Percentiles rank a stretch among this genome's conserved stretches.
phyloP scores from a whole-genome alignment of 2,113 vertebrate genomes.

The Dascyllus trimaculatus region DNA sequence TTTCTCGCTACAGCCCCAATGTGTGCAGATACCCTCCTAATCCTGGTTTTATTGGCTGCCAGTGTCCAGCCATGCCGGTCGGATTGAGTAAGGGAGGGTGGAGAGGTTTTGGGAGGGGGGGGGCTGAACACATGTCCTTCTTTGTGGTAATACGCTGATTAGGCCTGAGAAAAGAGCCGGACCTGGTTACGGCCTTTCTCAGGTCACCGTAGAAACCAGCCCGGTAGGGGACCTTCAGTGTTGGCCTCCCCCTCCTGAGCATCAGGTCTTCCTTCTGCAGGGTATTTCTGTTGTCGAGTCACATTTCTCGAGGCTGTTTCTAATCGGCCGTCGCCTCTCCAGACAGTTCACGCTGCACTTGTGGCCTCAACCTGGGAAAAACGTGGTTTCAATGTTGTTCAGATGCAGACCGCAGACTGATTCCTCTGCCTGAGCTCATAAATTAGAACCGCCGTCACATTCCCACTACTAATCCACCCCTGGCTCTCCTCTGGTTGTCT shows the following conservation, averaged over 20 bases:
- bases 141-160: constrained; percentile 89
- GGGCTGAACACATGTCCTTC: constrained; percentile 93
- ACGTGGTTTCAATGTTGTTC: constrained; percentile 79
- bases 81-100: constrained; percentile 80
- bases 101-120: constrained; percentile 71
- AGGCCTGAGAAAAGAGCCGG: constrained; percentile 95
- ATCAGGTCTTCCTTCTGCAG: constrained; percentile 54
- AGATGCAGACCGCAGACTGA: constrained; percentile 75
- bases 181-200: constrained; percentile 95
- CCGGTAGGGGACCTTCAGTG: constrained; percentile 93
- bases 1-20: constrained; percentile 84
- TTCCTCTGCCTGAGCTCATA: constrained; percentile 72
- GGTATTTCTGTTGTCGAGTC: not conserved
- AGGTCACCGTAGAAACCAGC: constrained; percentile 97
- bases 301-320: constrained; percentile 3
- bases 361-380: constrained; percentile 71
- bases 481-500: constrained; percentile 64
- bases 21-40: constrained; percentile 87
- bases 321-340: constrained; percentile 50
- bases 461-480: constrained; percentile 56
- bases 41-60: constrained; percentile 90
- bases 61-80: constrained; percentile 85
- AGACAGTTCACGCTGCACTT: constrained; percentile 61
- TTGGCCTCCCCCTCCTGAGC: constrained; percentile 66
- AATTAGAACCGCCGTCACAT: constrained; percentile 73